Percentiles rank a stretch among this genome's conserved stretches.
phyloP scores from a whole-genome alignment of 2,113 vertebrate genomes.

The Heterocephalus glaber region DNA sequence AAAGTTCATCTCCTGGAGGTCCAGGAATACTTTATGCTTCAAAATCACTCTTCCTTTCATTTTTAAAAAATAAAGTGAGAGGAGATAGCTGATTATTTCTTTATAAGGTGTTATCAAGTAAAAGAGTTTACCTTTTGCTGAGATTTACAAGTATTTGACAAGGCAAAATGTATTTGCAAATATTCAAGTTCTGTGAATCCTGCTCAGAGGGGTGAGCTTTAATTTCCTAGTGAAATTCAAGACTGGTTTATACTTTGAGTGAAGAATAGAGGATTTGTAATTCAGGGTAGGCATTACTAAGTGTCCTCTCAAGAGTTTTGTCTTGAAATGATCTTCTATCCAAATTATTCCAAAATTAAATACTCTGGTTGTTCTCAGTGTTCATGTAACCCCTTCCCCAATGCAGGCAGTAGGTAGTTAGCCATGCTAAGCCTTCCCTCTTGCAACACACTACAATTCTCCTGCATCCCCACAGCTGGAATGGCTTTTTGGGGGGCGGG shows the following conservation, averaged over 20 bases:
- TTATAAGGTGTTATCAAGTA: slow-evolving; percentile 18
- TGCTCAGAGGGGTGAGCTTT: neutral
- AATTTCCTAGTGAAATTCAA: neutral
- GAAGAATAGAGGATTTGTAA: slow-evolving; percentile 1
- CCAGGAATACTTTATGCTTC: slow-evolving; percentile 34
- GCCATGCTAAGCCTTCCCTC: neutral
- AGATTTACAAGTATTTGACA: slow-evolving; percentile 53
- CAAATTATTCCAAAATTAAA: neutral
- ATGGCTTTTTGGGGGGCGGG: neutral
- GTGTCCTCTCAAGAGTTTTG: neutral
- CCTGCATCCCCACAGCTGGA: neutral
- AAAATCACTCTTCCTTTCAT: slow-evolving; percentile 54
- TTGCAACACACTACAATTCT: neutral
- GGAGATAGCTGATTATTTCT: neutral
- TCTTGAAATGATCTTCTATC: slow-evolving; percentile 43
- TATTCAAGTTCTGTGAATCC: slow-evolving; percentile 27
- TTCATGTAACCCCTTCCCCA: too few species aligned
- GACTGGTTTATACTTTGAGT: neutral
- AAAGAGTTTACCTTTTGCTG: neutral
- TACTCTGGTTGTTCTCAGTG: neutral
- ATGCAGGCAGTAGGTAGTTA: neutral
- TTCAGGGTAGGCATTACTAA: slow-evolving; percentile 13
- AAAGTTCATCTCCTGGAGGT: slow-evolving; percentile 44
- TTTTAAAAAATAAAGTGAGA: slow-evolving; percentile 55
- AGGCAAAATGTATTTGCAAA: slow-evolving; percentile 34